A percentile compares a stretch with the other conserved stretches of the same genome.
These are phyloP conservation scores for Drosophila putrida DNA, from an alignment of 2,888 invertebrate species.

Conservation along the genomic window DNA sequence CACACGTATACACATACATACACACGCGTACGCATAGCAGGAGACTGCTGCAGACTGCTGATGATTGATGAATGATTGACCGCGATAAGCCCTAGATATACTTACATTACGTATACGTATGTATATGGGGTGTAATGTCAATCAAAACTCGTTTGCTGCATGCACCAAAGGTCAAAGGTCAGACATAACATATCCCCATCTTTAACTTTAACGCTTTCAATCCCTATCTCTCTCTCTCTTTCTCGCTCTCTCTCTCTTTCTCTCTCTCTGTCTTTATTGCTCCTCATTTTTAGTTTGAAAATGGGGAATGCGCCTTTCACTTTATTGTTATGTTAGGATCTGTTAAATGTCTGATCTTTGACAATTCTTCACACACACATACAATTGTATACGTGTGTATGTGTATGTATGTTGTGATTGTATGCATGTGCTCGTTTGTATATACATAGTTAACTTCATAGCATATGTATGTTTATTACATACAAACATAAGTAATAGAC, in stretches of 20 bases:
- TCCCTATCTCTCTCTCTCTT: conserved; percentile 22
- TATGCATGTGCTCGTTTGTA: conserved; percentile 34
- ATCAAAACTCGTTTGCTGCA: conserved; percentile 35
- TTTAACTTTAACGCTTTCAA: neutral
- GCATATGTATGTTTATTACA: conserved; percentile 11
- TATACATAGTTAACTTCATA: conserved; percentile 12
- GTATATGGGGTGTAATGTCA: conserved; percentile 9
- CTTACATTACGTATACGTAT: too few relatives aligned
- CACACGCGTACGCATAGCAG: conserved; percentile 18
- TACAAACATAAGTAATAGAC: conserved; percentile 5
- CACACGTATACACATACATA: conserved; percentile 14
- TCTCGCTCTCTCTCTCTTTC: conserved; percentile 17
- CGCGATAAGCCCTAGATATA: neutral
- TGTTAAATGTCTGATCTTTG: conserved; percentile 33
- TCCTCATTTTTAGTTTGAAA: neutral
- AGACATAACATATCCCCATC: conserved; percentile 21
- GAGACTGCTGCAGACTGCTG: conserved; percentile 7
- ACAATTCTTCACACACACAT: conserved; percentile 22
- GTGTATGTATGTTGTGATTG: conserved; percentile 16
- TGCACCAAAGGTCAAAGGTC: conserved; percentile 36
- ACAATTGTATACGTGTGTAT: conserved; percentile 21
- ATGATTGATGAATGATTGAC: conserved; percentile 15
- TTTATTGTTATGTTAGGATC: too few relatives aligned
- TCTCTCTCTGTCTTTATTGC: neutral
- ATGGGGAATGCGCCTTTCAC: neutral